Conservation (phyloP, 2,888 invertebrate species). For the Tenthredo amoena region DNA sequence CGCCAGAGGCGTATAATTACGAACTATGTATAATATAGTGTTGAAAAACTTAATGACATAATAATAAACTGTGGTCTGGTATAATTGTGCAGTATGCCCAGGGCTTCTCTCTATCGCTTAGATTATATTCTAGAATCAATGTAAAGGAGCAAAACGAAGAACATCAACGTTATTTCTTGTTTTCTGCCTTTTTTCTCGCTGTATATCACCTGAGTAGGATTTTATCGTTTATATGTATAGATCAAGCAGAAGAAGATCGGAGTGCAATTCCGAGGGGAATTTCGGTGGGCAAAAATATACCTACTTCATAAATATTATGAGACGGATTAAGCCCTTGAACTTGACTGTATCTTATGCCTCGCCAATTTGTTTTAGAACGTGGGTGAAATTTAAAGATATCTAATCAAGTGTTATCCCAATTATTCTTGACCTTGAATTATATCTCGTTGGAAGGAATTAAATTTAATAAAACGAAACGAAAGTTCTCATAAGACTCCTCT, state of each 20-base stretch:
- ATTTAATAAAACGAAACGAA: not conserved
- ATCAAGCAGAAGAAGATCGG: no score
- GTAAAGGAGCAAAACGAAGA: not conserved
- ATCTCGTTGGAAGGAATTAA: not conserved
- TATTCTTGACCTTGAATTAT: not conserved
- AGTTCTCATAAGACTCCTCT: not conserved
- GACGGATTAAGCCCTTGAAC: not conserved
- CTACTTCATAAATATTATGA: not conserved
- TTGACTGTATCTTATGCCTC: not conserved
- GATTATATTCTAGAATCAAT: not conserved
- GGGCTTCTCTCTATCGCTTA: not conserved
- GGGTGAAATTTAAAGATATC: not conserved
- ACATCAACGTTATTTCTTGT: not conserved
- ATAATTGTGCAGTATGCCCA: not conserved
- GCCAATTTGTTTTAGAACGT: not conserved
- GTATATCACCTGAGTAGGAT: not conserved
- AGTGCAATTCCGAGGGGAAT: not conserved
- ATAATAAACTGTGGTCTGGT: not conserved
- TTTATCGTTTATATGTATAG: not conserved
- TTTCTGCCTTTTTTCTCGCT: not conserved
- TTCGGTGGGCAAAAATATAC: not conserved
- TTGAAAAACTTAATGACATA: constrained; percentile 20
- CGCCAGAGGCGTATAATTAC: not conserved
- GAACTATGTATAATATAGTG: not conserved
- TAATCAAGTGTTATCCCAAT: not conserved